Percentiles rank a stretch among this genome's conserved stretches.
These are phyloP conservation scores for Pelecanoides urinatrix DNA, from an alignment of 2,113 vertebrate genomes.

Conservation along the genomic window DNA sequence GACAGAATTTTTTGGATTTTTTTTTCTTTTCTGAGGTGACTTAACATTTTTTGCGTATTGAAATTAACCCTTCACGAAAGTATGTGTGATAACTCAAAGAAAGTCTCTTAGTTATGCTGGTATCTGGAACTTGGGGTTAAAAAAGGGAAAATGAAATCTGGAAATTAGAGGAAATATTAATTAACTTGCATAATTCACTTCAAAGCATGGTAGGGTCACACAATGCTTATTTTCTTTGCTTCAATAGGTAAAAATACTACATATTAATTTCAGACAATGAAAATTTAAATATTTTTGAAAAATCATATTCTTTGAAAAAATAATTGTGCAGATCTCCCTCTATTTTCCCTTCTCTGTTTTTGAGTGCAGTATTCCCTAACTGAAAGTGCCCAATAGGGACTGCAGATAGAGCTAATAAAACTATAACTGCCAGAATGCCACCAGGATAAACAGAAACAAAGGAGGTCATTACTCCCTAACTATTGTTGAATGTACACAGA, in stretches of 20 bases:
- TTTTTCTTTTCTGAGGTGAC: neutral
- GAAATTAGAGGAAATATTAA: neutral
- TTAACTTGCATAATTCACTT: neutral
- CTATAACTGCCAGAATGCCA: neutral
- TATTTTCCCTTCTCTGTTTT: neutral
- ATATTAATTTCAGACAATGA: neutral
- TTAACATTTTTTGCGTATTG: neutral
- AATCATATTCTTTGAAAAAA: neutral
- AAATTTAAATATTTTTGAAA: neutral
- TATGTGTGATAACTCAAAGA: neutral
- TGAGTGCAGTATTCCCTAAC: neutral
- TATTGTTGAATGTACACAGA: neutral
- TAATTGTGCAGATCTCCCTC: neutral
- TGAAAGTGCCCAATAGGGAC: neutral
- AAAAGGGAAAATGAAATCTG: neutral
- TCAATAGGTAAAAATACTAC: neutral
- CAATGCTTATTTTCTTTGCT: neutral
- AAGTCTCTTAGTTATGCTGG: neutral
- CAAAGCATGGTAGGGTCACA: neutral
- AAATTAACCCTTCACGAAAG: neutral
- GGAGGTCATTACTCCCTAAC: neutral
- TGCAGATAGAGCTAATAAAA: neutral
- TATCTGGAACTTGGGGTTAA: neutral
- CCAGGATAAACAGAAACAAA: neutral
- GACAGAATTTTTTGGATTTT: neutral